Evolutionary conservation across 1,140 invertebrate genomes (phyloP).

Genomic region (Physella acuta): DNA sequence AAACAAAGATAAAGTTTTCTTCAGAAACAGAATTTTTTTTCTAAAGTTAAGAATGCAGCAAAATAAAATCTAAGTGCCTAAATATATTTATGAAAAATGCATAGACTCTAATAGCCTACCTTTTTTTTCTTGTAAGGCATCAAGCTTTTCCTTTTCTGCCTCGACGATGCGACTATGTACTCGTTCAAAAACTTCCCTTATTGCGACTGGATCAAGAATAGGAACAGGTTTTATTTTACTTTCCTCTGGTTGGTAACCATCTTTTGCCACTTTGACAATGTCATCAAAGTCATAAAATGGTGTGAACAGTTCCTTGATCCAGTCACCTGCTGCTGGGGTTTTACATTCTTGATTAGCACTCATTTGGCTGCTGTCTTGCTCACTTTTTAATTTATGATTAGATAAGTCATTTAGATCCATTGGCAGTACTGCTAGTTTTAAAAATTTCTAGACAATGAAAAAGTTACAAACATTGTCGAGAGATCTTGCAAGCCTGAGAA

Average conservation of each 20-base stretch:
- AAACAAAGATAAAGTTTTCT: no score
- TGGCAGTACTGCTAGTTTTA: no score
- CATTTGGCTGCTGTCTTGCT: no score
- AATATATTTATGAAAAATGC: not conserved
- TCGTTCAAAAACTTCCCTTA: conserved; percentile 24
- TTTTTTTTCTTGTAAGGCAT: not conserved
- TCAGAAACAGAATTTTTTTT: no score
- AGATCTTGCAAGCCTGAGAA: no score
- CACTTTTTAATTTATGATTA: no score
- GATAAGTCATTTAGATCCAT: no score
- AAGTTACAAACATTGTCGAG: no score
- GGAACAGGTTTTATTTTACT: conserved; percentile 2
- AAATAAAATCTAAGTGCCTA: no score
- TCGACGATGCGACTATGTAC: conserved; percentile 17
- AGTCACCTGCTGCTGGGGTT: conserved; percentile 15
- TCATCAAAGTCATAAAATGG: conserved; percentile 24
- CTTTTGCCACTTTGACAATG: conserved; percentile 4
- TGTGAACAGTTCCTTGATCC: conserved; percentile 22
- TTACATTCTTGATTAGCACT: no score
- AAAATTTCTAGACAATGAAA: no score
- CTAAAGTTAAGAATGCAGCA: no score
- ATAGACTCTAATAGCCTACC: not conserved
- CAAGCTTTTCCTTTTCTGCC: not conserved
- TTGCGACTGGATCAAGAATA: conserved; percentile 9
- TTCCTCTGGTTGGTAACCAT: conserved; percentile 3